phyloP scores from a whole-genome alignment of 2,888 invertebrate species.

The Spodoptera exigua region DNA sequence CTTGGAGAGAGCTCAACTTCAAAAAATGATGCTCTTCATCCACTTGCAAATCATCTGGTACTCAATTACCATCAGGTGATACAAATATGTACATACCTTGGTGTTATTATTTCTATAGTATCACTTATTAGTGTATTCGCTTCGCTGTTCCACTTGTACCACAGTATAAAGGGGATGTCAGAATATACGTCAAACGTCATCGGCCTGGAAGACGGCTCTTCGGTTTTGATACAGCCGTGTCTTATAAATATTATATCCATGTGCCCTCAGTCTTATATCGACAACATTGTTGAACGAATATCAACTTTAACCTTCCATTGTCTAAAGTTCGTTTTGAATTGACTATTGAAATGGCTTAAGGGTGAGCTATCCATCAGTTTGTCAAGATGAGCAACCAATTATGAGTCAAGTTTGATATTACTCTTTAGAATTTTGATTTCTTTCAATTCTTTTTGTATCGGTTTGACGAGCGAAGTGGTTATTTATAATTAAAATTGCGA shows the following conservation, averaged over 20 bases:
- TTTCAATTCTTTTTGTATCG: constrained; percentile 83
- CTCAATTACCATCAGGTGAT: too few relatives aligned
- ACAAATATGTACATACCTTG: too few relatives aligned
- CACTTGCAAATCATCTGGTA: too few relatives aligned
- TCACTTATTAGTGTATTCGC: constrained; percentile 11
- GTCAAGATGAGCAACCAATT: constrained; percentile 82
- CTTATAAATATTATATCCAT: constrained; percentile 85
- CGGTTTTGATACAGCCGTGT: constrained; percentile 85
- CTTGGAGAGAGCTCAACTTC: too few relatives aligned
- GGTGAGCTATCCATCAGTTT: constrained; percentile 68
- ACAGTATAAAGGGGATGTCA: constrained; percentile 71
- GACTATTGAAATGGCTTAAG: constrained; percentile 50
- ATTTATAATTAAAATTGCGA: constrained; percentile 88
- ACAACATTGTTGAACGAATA: constrained; percentile 42
- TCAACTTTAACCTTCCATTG: constrained; percentile 27
- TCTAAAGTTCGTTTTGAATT: constrained; percentile 49
- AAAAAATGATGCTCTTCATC: too few relatives aligned
- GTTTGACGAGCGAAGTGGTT: constrained; percentile 70
- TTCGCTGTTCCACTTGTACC: constrained; percentile 51
- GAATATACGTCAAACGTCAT: constrained; percentile 88
- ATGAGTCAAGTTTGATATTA: constrained; percentile 86
- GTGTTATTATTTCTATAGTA: too few relatives aligned
- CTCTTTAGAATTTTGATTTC: constrained; percentile 85
- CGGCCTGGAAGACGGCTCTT: constrained; percentile 86
- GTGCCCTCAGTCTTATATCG: constrained; percentile 70